Evolutionary conservation across 2,797 vertebrate genomes (phyloP), one percentile per base, ranked within the genome.

Genomic region (Dendrocincla tyrannina): DNA sequence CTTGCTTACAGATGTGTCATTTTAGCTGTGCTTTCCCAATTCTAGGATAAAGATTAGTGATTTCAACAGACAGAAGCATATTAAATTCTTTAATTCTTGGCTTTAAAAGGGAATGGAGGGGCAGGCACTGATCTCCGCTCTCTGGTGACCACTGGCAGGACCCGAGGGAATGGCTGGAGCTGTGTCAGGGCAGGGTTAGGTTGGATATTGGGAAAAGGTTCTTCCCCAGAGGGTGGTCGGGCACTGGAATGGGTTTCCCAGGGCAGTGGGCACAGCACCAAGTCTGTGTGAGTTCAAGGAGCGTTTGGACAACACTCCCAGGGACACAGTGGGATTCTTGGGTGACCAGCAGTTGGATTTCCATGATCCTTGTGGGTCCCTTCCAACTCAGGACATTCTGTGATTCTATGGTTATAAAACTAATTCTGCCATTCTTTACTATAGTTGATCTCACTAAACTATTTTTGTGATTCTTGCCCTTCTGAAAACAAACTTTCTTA

Each of bases 1-100:
- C 46, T 89, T 91, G 64, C 82, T 91, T 76, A 80, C 5, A 20
- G 53, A 72, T 83, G 58, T 76, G 69, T 73, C 64, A 87, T 80
- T 89, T 89, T 77, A 91, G 64, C 80, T 50, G 68, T 76, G 55
- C 59, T 63, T 79, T 87, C 47, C 52, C n/a, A 66, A 64, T 68
- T 84, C 82, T 87, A 74, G 73, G 50, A 80, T 68, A 73, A 93
- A 89, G 78, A 89, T 89, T 68, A 91, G 68, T 89, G 78, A 93
- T 91, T 80, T 87, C 59, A 72, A 50, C 35, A 80, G 74, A 91
- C 52, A 82, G n/a, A 0, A 74, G 46, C 56, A 47, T 49, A 85
- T 56, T 79, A 47, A 78, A 86, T 68, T 86, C 63, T 67, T 70
- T 79, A 60, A 75, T 75, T 76, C 55, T 73, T 93, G 77, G 85